Conservation (phyloP, 2,888 invertebrate genomes). For the Nephrotoma guestfalica region DNA sequence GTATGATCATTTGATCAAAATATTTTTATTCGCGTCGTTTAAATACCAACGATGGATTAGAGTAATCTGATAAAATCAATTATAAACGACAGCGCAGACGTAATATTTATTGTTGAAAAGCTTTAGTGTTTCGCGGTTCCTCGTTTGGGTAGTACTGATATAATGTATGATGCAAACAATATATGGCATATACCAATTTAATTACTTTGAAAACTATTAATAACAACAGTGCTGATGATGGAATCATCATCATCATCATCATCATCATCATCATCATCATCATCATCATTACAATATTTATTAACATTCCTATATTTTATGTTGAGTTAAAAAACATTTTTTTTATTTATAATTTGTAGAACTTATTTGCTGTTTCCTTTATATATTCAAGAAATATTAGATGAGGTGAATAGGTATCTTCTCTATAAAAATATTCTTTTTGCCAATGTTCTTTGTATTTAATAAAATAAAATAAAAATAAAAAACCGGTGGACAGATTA, state of each 20-base stretch:
- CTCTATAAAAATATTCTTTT: neutral
- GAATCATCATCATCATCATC: neutral
- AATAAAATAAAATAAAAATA: neutral
- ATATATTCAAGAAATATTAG: neutral
- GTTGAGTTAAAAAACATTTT: neutral
- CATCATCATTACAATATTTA: neutral
- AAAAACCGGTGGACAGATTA: neutral
- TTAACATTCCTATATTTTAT: neutral
- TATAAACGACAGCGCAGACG: too few relatives aligned
- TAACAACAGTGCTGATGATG: neutral
- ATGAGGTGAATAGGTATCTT: neutral
- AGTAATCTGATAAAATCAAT: too few relatives aligned
- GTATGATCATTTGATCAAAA: too few relatives aligned
- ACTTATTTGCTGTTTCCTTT: neutral
- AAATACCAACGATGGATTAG: too few relatives aligned
- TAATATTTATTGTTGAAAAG: too few relatives aligned
- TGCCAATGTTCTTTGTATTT: neutral
- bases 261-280: too few relatives aligned
- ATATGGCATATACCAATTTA: neutral
- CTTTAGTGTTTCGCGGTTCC: neutral
- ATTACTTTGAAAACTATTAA: neutral
- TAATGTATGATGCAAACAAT: neutral
- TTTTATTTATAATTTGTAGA: neutral
- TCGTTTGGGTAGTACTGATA: neutral
- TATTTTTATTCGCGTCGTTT: too few relatives aligned